Percentiles rank a stretch among this genome's conserved stretches.
phyloP scores from a whole-genome alignment of 1,140 invertebrate species.

The Drosophila elegans region DNA sequence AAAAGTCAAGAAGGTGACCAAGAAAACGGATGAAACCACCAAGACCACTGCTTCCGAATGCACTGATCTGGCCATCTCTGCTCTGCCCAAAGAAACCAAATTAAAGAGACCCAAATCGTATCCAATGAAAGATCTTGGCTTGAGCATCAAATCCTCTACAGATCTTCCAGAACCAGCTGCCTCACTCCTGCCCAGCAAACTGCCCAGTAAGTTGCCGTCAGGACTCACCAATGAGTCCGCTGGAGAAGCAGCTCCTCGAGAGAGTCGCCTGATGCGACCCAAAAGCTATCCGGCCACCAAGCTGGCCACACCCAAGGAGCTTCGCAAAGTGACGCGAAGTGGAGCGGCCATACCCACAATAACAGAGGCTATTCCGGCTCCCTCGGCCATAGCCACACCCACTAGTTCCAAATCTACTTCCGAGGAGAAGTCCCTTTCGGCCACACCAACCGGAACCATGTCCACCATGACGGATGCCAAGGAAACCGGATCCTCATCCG shows the following conservation, averaged over 20 bases:
- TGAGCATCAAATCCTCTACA: conserved; percentile 42
- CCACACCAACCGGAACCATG: conserved; percentile 36
- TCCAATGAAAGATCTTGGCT: conserved; percentile 77
- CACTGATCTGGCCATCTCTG: not conserved
- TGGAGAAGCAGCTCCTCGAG: conserved; percentile 26
- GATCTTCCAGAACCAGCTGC: conserved; percentile 19
- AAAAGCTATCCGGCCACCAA: conserved; percentile 86
- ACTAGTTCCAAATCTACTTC: conserved; percentile 57
- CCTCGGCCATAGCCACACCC: not conserved
- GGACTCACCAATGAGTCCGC: conserved; percentile 1
- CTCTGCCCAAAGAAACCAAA: conserved; percentile 86
- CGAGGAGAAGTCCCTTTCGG: conserved; percentile 57
- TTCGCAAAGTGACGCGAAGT: conserved; percentile 67
- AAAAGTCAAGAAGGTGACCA: conserved; percentile 74
- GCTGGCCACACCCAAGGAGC: conserved; percentile 77
- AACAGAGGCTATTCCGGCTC: conserved; percentile 22
- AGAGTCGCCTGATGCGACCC: conserved; percentile 75
- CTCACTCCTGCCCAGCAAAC: conserved; percentile 37
- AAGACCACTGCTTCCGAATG: conserved; percentile 11
- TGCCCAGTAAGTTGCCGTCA: conserved; percentile 41
- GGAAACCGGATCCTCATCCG: conserved; percentile 47
- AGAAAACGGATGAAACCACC: conserved; percentile 54
- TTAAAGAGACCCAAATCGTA: conserved; percentile 87
- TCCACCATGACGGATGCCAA: conserved; percentile 37
- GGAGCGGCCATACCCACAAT: conserved; percentile 66